Percentiles rank a stretch among this genome's conserved stretches.
Evolutionary conservation across 2,113 vertebrate genomes (phyloP).

Genomic region (Gadus chalcogrammus): DNA sequence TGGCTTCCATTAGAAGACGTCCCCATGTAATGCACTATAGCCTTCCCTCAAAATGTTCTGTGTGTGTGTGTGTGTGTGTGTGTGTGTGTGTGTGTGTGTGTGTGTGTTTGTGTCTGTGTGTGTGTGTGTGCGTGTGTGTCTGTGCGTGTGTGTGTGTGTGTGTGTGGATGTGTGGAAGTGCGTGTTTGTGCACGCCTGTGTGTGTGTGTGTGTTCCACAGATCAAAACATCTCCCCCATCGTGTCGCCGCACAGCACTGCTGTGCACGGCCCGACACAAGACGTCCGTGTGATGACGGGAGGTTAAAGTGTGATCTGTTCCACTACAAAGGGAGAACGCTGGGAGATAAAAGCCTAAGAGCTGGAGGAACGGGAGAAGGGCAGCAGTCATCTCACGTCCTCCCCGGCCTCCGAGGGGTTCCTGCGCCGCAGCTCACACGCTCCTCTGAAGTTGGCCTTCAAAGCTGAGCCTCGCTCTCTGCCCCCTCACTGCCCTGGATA

Average conservation of each 20-base stretch:
- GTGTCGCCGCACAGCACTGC: constrained; percentile 23
- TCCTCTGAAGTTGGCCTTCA: constrained; percentile 50
- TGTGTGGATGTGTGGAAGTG: too few species aligned
- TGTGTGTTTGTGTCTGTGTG: neutral
- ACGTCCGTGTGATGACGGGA: neutral
- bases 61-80: neutral
- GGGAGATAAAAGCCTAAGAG: constrained; percentile 12
- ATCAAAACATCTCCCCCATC: constrained; percentile 1
- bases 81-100: neutral
- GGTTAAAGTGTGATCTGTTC: constrained; percentile 22
- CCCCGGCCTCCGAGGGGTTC: constrained; percentile 25
- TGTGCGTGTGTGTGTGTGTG: neutral
- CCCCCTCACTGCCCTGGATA: constrained; percentile 39
- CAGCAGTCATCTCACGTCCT: constrained; percentile 17
- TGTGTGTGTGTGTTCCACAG: neutral
- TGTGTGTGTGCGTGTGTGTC: neutral
- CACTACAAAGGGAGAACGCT: constrained; percentile 35
- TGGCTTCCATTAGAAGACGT: too few species aligned
- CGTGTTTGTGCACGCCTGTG: too few species aligned
- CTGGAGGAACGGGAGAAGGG: constrained; percentile 43
- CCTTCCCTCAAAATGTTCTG: too few species aligned
- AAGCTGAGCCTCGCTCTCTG: constrained; percentile 52
- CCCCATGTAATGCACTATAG: too few species aligned
- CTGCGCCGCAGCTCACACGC: constrained; percentile 4
- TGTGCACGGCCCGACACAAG: constrained; percentile 15